Percentiles rank a stretch among this genome's conserved stretches.
Conservation (phyloP, 1,140 invertebrate genomes). For the Ruditapes philippinarum region DNA sequence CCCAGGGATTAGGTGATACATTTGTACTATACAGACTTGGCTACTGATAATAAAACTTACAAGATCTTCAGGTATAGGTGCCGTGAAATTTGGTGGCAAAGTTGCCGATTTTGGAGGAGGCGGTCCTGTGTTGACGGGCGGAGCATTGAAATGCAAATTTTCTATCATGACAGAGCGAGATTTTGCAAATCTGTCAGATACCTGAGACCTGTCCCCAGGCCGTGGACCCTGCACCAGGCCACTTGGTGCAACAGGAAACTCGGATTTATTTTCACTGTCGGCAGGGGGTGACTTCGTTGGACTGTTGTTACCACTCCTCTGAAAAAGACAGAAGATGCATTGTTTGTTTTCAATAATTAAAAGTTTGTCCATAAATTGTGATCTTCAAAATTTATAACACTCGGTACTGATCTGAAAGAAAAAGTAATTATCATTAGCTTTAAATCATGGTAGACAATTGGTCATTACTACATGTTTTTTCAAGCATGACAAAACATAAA, state of each 20-base stretch:
- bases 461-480: too few species aligned
- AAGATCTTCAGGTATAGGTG: constrained; percentile 25
- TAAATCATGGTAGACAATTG: too few species aligned
- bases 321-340: not conserved
- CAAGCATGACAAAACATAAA: too few species aligned
- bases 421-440: too few species aligned
- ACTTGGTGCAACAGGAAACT: not conserved
- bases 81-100: constrained; percentile 53
- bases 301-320: constrained; percentile 26
- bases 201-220: not conserved
- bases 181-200: constrained; percentile 60
- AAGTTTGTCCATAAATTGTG: too few species aligned
- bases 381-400: too few species aligned
- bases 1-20: not conserved
- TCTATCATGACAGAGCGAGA: constrained; percentile 58
- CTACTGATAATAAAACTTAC: constrained; percentile 36
- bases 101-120: constrained; percentile 65
- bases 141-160: constrained; percentile 42
- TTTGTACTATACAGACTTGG: not conserved
- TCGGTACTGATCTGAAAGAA: too few species aligned
- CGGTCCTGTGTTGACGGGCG: constrained; percentile 25
- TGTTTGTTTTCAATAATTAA: too few species aligned
- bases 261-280: not conserved
- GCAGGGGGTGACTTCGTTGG: constrained; percentile 38
- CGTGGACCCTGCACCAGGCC: not conserved